Evolutionary conservation across 2,888 invertebrate species (phyloP), one percentile per base, ranked within the genome.

Genomic region (Erannis defoliaria): DNA sequence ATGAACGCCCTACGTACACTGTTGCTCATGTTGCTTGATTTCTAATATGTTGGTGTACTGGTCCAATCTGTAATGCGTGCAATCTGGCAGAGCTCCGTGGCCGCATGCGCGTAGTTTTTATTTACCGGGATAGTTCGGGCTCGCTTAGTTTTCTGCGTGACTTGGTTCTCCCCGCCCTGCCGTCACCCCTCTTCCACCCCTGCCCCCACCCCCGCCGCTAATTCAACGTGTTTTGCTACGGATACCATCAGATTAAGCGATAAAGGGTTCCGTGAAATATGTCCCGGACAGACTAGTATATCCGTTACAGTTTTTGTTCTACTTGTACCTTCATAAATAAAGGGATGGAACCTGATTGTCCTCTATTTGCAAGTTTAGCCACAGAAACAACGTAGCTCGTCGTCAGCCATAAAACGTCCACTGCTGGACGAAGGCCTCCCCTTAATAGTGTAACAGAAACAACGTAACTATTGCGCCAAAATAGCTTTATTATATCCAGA

Each of bases 81-180:
- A 18, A n/a, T n/a, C 37, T 37, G 6, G 16, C 50, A 49, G 55
- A 57, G 48, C 56, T 37, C 54, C 42, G 55, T 31, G 12, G 54
- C 55, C 46, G 48, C 57, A 26, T 63, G 54, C 51, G 60, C 48
- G 59, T 65, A 61, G 49, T 66, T 75, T 69, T 75, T 76, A 77
- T 77, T 75, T 66, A 68, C 68, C 51, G 66, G 64, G 64, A 66
- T 71, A 70, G 73, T 71, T 67, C 51, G 58, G 66, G 58, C 19
- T 55, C 60, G 72, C 67, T 69, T 72, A 69, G 73, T 75, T 76
- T 74, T 77, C 70, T 76, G 62, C 72, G 64, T 69, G 73, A 68
- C 70, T 73, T 64, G n/a, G 1, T 21, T 1, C 21, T 61, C 45
- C 65, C 46, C 35, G 59, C 63, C 55, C 64, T 18, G 53, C 62